Evolutionary conservation across 2,797 vertebrate species (phyloP).

Genomic region (Hapalemur alaotrensis): DNA sequence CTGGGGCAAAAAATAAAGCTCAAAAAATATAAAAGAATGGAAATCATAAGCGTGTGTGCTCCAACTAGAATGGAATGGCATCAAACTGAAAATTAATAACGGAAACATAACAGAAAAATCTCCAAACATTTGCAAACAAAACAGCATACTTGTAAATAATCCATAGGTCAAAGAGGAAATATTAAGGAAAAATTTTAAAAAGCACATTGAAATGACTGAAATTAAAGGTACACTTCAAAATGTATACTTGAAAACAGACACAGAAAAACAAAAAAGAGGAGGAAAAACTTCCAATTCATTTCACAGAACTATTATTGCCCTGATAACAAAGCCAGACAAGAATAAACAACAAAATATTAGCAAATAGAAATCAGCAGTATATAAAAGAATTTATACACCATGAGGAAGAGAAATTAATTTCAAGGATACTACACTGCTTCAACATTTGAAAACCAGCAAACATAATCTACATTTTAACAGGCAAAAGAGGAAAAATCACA

Average conservation of each 20-base stretch:
- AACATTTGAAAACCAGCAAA: neutral
- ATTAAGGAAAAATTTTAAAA: neutral
- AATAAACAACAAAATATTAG: neutral
- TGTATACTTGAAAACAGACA: neutral
- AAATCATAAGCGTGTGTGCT: neutral
- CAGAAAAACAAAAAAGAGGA: neutral
- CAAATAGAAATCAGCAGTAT: neutral
- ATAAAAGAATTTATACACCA: neutral
- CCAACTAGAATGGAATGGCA: neutral
- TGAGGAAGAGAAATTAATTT: neutral
- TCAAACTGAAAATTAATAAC: neutral
- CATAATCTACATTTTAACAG: neutral
- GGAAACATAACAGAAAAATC: neutral
- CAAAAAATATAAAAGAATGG: neutral
- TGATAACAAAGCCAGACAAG: neutral
- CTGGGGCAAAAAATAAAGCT: neutral
- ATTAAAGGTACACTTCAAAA: neutral
- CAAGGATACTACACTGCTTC: neutral
- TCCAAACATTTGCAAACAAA: neutral
- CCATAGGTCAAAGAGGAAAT: neutral
- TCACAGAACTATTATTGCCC: neutral
- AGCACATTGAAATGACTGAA: neutral
- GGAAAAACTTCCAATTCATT: neutral
- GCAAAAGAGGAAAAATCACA: neutral
- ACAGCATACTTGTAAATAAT: neutral